phyloP scores from a whole-genome alignment of 2,888 invertebrate species.

The Branchellion lobata region DNA sequence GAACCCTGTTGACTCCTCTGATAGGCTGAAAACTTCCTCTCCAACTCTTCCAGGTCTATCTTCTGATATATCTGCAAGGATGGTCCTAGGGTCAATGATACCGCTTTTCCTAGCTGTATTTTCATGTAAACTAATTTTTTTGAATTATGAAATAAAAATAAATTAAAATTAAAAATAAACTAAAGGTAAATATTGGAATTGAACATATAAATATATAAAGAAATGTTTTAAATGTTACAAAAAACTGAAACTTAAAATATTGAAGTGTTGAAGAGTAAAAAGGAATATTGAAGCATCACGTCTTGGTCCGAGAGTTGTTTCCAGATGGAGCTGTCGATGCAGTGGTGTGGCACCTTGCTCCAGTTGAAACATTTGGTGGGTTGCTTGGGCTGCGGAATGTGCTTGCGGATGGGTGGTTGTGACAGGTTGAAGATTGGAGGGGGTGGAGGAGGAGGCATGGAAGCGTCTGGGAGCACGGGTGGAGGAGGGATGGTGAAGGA shows the following conservation, averaged over 20 bases:
- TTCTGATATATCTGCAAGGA: slow-evolving; percentile 76
- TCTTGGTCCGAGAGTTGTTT: slow-evolving; percentile 84
- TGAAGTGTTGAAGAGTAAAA: background rate
- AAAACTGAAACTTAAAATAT: background rate
- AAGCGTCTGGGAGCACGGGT: slow-evolving; percentile 49
- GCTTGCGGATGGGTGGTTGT: slow-evolving; percentile 66
- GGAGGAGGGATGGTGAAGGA: slow-evolving; percentile 2
- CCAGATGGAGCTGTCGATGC: slow-evolving; percentile 91
- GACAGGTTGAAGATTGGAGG: background rate
- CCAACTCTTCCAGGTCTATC: slow-evolving; percentile 86
- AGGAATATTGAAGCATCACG: slow-evolving; percentile 52
- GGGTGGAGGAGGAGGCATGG: slow-evolving; percentile 47
- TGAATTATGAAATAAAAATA: too few species aligned
- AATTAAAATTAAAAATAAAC: too few species aligned
- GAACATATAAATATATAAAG: too few species aligned
- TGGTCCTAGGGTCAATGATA: too few species aligned
- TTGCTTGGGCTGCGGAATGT: slow-evolving; percentile 87
- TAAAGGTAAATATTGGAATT: too few species aligned
- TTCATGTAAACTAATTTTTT: too few species aligned
- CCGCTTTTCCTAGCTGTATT: too few species aligned
- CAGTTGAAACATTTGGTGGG: slow-evolving; percentile 89
- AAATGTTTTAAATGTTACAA: too few species aligned
- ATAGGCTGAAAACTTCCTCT: slow-evolving; percentile 89
- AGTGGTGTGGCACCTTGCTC: slow-evolving; percentile 88
- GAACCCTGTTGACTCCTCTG: slow-evolving; percentile 69